Conservation (phyloP, 2,113 vertebrate genomes). For the Seriola quinqueradiata region DNA sequence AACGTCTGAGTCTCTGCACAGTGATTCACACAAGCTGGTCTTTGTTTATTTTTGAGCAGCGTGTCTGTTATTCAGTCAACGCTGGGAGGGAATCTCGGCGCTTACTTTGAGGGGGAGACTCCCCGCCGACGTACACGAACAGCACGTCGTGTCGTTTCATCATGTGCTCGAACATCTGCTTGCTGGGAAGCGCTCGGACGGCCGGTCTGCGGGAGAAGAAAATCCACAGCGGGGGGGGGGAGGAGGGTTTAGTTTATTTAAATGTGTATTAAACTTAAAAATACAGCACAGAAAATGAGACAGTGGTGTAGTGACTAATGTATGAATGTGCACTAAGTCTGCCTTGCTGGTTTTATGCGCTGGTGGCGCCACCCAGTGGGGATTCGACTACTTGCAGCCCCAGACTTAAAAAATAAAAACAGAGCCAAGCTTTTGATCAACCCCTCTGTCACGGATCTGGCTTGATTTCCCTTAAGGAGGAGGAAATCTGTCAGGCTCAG, state of each 20-base stretch:
- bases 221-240: neutral
- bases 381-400: neutral
- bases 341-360: constrained; percentile 20
- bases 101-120: constrained; percentile 95
- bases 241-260: neutral
- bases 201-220: constrained; percentile 85
- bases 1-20: neutral
- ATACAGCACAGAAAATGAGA: neutral
- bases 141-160: constrained; percentile 92
- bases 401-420: neutral
- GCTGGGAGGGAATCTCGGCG: neutral
- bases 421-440: constrained; percentile 71
- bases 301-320: neutral
- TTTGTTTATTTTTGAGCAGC: neutral
- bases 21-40: neutral
- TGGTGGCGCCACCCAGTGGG: constrained; percentile 68
- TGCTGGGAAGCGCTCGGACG: constrained; percentile 94
- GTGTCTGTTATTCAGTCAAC: constrained; percentile 25
- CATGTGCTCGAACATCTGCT: constrained; percentile 96
- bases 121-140: constrained; percentile 94
- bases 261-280: neutral
- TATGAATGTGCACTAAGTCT: neutral
- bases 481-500: constrained; percentile 60
- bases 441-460: constrained; percentile 66
- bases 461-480: constrained; percentile 70